A percentile compares a stretch with the other conserved stretches of the same genome.
Evolutionary conservation across 2,888 invertebrate genomes (phyloP).

Genomic region (Phengaris arion): DNA sequence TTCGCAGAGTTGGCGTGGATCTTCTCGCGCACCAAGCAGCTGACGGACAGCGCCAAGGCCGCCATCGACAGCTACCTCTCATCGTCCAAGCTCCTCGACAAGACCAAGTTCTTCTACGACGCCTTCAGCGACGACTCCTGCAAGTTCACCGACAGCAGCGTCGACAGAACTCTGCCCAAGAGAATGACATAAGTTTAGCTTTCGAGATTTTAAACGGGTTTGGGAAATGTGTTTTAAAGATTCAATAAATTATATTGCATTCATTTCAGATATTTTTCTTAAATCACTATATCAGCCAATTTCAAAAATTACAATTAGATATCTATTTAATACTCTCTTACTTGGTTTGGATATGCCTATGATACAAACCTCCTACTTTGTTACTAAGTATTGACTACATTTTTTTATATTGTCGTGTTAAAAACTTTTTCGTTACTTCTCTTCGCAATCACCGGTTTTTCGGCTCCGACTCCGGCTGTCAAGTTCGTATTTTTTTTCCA

Average conservation of each 20-base stretch:
- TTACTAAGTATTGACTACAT: too few relatives aligned
- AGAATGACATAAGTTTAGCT: neutral
- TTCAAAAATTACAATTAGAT: too few relatives aligned
- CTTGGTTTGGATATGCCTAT: too few relatives aligned
- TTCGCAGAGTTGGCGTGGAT: neutral
- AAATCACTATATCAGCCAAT: too few relatives aligned
- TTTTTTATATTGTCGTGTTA: too few relatives aligned
- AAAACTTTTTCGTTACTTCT: too few relatives aligned
- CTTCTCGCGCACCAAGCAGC: slow-evolving; percentile 4
- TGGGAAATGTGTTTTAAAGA: neutral
- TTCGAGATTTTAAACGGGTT: neutral
- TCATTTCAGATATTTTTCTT: too few relatives aligned
- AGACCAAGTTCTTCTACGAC: slow-evolving; percentile 6
- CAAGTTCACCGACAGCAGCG: neutral
- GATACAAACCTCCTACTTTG: too few relatives aligned
- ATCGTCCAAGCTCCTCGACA: slow-evolving; percentile 1
- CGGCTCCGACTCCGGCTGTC: too few relatives aligned
- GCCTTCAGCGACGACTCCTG: slow-evolving; percentile 8
- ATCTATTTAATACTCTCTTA: too few relatives aligned
- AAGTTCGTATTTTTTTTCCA: neutral
- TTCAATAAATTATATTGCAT: neutral
- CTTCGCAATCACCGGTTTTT: too few relatives aligned
- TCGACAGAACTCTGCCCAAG: slow-evolving; percentile 5
- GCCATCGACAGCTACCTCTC: slow-evolving; percentile 13
- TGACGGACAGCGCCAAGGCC: neutral